Evolutionary conservation across 2,888 invertebrate species (phyloP), one percentile per base, ranked within the genome.

Genomic region (Bombylius major): DNA sequence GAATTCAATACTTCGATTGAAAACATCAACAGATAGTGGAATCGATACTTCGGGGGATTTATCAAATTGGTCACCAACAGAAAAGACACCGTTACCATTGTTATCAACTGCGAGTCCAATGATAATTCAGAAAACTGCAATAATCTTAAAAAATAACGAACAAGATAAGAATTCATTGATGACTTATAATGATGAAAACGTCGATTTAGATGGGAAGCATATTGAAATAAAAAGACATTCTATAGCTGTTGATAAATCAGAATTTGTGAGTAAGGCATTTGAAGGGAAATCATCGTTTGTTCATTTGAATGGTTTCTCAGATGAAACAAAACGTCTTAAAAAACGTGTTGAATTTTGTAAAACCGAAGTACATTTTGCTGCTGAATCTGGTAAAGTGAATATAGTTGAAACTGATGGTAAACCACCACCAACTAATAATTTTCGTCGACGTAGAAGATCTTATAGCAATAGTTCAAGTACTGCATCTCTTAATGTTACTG

Each of bases 341-440:
- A 87, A 82, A 71, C 69, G 73, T 8, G 90, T 91, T 0, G 89
- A 86, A 65, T 91, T 91, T 71, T 88, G 89, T 68, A 90, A 90
- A 75, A 90, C 90, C 1, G 91, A 91, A 75, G 82, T 91, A 34
- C 91, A 91, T 70, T 90, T 90, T 69, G 86, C 89, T 0, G 86
- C 88, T 14, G 90, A 90, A 68, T 86, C 89, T 3, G 91, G 91
- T 0, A 82, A 83, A 64, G 87, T 91, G 0, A 89, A 90, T 67
- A 89, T 91, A 57, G 89, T 91, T 42, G 89, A 89, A 67, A 90
- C 90, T 0, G 89, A 89, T 70, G 88, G 86, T 60, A 90, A 91
- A 69, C 90, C 90, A 49, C 89, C 89, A 11, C 88, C 90, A 6
- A 86, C 87, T 1, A 86, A 86, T 67, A 86, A 87, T 68, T 89